phyloP scores from a whole-genome alignment of 2,888 invertebrate genomes.

The Muschampia plurimacula region DNA sequence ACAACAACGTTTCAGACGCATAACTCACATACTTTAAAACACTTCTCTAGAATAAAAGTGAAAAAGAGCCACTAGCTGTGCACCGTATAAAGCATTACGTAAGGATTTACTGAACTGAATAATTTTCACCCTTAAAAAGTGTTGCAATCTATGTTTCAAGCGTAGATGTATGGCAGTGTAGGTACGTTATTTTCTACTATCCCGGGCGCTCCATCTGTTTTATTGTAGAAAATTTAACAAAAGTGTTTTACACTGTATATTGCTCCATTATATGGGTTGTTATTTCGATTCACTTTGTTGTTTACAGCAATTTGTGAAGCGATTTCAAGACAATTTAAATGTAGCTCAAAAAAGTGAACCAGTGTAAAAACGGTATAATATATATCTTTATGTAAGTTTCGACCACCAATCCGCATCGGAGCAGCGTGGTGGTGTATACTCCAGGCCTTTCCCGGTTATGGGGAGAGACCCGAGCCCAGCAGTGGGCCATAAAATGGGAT shows the following conservation, averaged over 20 bases:
- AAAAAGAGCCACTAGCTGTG: conserved; percentile 20
- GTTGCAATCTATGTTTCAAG: conserved; percentile 36
- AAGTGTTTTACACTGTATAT: conserved; percentile 22
- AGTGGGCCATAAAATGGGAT: too few species aligned
- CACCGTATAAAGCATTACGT: conserved; percentile 33
- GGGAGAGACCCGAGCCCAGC: too few species aligned
- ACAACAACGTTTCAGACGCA: conserved; percentile 11
- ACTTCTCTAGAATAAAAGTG: conserved; percentile 27
- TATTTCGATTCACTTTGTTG: conserved; percentile 21
- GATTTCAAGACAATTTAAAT: conserved; percentile 22
- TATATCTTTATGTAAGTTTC: not conserved
- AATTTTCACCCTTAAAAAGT: conserved; percentile 34
- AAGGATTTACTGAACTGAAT: conserved; percentile 25
- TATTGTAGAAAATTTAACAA: conserved; percentile 31
- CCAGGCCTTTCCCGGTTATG: too few species aligned
- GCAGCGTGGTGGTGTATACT: too few species aligned
- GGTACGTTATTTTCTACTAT: conserved; percentile 18
- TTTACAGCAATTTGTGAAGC: conserved; percentile 23
- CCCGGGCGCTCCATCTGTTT: conserved; percentile 23
- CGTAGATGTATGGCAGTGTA: conserved; percentile 15
- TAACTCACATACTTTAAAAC: conserved; percentile 27
- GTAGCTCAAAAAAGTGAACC: conserved; percentile 19
- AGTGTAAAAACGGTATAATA: not conserved
- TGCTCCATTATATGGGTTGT: conserved; percentile 15
- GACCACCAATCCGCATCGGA: too few species aligned